Conservation (phyloP, 2,888 invertebrate genomes). For the Agrochola litura region DNA sequence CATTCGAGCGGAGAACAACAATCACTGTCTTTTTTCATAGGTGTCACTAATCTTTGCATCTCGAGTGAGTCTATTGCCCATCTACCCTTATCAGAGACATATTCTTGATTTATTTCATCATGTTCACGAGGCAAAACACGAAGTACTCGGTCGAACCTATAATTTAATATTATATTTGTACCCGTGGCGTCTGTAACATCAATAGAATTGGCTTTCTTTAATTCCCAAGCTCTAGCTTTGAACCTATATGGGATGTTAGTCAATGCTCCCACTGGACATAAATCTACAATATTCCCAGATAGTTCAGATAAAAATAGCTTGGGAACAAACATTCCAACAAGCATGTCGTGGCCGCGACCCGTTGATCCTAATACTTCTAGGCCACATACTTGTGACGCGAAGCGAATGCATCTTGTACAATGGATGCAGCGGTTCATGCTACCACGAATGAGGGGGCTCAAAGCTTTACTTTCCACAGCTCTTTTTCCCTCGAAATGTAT, state of each 20-base stretch:
- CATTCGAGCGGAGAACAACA: slow-evolving; percentile 96
- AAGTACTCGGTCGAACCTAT: slow-evolving; percentile 81
- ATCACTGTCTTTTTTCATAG: slow-evolving; percentile 95
- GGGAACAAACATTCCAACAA: slow-evolving; percentile 99
- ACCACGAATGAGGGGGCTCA: slow-evolving; percentile 98
- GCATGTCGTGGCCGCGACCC: slow-evolving; percentile 98
- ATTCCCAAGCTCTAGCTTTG: slow-evolving; percentile 99
- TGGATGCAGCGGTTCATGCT: slow-evolving; percentile 99
- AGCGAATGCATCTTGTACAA: slow-evolving; percentile 99
- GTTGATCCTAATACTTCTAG: slow-evolving; percentile 98
- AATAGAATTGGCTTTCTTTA: slow-evolving; percentile 92
- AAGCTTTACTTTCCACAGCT: slow-evolving; percentile 98
- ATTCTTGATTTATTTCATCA: slow-evolving; percentile 96
- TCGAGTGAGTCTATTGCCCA: slow-evolving; percentile 99
- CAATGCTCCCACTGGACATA: slow-evolving; percentile 99
- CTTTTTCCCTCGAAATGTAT: slow-evolving; percentile 97
- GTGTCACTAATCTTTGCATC: slow-evolving; percentile 97
- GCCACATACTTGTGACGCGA: slow-evolving; percentile 99
- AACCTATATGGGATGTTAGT: slow-evolving; percentile 99
- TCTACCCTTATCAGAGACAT: slow-evolving; percentile 99
- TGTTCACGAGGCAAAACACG: slow-evolving; percentile 85
- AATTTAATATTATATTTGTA: slow-evolving; percentile 82
- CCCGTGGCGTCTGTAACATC: slow-evolving; percentile 87
- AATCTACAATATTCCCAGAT: slow-evolving; percentile 99
- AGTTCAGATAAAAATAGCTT: slow-evolving; percentile 99